These are phyloP conservation scores for Umimayanthus chanpuru DNA, from an alignment of 92 coral and sea anemone species.

Conservation along the genomic window DNA sequence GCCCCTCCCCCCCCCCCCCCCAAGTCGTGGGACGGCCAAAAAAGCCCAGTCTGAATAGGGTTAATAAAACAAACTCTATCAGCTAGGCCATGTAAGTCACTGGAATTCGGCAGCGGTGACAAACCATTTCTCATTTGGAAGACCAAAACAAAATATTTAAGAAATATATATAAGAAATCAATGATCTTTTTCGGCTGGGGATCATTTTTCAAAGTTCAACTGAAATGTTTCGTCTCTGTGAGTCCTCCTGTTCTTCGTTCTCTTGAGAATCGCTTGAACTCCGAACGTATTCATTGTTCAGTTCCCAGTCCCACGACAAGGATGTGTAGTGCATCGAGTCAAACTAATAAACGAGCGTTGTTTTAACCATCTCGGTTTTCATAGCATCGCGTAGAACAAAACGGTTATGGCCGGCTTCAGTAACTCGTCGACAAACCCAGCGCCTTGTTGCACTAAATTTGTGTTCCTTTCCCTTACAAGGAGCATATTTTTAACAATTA, in stretches of 20 bases:
- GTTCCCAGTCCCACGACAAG: neutral
- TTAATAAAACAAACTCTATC: no score
- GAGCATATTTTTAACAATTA: no score
- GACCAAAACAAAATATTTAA: no score
- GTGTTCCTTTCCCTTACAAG: neutral
- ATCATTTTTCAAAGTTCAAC: slow-evolving; percentile 46
- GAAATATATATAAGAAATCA: slow-evolving; percentile 53
- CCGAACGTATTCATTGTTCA: neutral
- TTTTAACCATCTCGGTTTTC: neutral
- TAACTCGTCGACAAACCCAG: neutral
- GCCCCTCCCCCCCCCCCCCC: no score
- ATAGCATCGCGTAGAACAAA: neutral
- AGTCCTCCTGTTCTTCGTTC: slow-evolving; percentile 13
- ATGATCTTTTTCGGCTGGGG: slow-evolving; percentile 29
- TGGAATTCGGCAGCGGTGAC: no score
- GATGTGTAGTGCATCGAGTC: neutral
- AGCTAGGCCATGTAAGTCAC: no score
- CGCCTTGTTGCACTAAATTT: neutral
- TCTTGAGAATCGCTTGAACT: neutral
- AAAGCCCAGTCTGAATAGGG: no score
- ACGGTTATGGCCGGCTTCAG: slow-evolving; percentile 1
- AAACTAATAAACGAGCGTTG: neutral
- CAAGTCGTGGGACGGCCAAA: no score
- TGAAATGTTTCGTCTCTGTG: slow-evolving; percentile 36
- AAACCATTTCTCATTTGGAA: slow-evolving; percentile 50